Evolutionary conservation across 2,113 vertebrate species (phyloP).

Genomic region (Cygnus atratus): DNA sequence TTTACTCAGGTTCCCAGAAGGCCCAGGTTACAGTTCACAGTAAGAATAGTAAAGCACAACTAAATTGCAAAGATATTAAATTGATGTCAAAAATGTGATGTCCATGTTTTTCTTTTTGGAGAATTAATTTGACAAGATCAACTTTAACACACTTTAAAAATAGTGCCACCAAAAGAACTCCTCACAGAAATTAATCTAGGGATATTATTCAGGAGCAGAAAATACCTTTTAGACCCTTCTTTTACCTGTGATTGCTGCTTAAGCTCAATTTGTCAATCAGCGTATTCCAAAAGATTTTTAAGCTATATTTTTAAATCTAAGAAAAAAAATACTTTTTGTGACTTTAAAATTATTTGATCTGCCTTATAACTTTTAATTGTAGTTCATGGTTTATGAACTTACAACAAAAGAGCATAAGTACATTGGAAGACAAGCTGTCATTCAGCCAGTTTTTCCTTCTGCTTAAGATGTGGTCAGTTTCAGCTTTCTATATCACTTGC

Average conservation of each 20-base stretch:
- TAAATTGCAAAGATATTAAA: background rate
- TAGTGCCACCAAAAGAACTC: background rate
- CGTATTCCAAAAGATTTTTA: background rate
- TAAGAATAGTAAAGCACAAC: background rate
- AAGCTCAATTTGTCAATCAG: background rate
- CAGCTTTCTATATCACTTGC: background rate
- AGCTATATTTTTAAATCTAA: background rate
- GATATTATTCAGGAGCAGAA: background rate
- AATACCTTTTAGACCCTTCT: background rate
- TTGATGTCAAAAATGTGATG: background rate
- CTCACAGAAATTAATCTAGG: background rate
- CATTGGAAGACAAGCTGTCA: background rate
- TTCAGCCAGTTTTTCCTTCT: background rate
- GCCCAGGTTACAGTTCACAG: background rate
- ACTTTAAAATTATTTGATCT: background rate
- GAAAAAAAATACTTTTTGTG: background rate
- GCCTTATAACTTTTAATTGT: background rate
- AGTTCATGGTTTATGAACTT: background rate
- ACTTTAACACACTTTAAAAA: background rate
- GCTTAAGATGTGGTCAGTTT: background rate
- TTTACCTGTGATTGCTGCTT: background rate
- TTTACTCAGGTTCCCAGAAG: background rate
- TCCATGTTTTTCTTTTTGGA: background rate
- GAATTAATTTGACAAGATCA: background rate
- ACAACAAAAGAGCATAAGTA: background rate